Conservation (phyloP, 2,888 invertebrate species). For the Andrena marginata region DNA sequence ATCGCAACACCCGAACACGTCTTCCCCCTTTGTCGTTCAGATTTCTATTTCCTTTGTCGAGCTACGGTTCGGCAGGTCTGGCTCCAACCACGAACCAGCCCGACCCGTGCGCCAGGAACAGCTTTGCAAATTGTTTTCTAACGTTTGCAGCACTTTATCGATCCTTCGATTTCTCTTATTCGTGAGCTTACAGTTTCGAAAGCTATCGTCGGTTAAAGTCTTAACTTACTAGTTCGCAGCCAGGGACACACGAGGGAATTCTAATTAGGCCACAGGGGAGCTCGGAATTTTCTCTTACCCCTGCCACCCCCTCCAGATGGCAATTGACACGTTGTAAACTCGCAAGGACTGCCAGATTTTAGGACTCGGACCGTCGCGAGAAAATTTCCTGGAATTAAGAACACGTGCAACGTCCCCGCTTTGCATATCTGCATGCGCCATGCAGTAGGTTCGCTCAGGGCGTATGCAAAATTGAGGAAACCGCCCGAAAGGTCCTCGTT, state of each 20-base stretch:
- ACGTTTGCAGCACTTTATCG: neutral
- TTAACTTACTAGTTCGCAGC: too few species aligned
- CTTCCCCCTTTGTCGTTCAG: neutral
- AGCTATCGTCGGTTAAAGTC: too few species aligned
- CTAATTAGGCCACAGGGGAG: too few species aligned
- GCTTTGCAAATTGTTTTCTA: neutral
- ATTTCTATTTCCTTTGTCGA: conserved; percentile 22
- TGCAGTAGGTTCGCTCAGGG: neutral
- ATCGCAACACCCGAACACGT: conserved; percentile 12
- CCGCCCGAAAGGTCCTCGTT: conserved; percentile 13
- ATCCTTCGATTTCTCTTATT: too few species aligned
- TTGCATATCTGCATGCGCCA: conserved; percentile 12
- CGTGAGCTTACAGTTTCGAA: too few species aligned
- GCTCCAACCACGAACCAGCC: neutral
- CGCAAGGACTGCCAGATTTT: neutral
- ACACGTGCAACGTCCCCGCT: conserved; percentile 8
- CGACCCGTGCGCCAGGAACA: too few species aligned
- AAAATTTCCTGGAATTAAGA: conserved; percentile 5
- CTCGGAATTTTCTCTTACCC: neutral
- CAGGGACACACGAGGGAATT: too few species aligned
- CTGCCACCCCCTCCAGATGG: neutral
- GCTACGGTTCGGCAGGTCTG: too few species aligned
- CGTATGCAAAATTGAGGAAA: conserved; percentile 4
- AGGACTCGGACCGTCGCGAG: neutral
- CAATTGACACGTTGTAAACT: neutral